Conservation (phyloP, 2,797 vertebrate genomes). For the Triplophysa yarkandensis region DNA sequence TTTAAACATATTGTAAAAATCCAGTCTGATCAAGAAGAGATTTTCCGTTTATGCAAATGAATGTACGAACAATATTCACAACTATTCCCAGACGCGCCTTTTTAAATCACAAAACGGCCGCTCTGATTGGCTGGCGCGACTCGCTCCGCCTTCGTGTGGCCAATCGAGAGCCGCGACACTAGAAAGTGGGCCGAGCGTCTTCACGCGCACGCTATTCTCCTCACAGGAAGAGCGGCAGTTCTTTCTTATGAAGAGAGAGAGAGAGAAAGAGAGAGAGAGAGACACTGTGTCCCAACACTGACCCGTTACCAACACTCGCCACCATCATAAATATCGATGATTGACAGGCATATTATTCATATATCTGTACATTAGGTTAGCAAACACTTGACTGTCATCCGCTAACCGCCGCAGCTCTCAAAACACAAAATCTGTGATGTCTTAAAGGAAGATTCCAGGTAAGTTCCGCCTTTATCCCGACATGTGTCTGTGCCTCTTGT, state of each 20-base stretch:
- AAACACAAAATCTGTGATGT: conserved; percentile 85
- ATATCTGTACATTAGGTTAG: conserved; percentile 61
- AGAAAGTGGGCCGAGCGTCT: conserved; percentile 71
- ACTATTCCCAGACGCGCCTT: no score
- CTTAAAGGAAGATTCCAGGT: conserved; percentile 87
- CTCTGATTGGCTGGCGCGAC: conserved; percentile 45
- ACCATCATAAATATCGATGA: conserved; percentile 74
- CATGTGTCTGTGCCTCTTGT: conserved; percentile 22
- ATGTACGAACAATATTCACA: no score
- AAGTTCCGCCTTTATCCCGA: conserved; percentile 70
- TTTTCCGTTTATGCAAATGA: no score
- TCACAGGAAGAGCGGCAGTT: conserved; percentile 55
- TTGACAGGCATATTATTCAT: conserved; percentile 68
- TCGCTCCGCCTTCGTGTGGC: conserved; percentile 3
- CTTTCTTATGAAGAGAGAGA: conserved; percentile 65
- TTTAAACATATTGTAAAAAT: no score
- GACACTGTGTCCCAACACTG: conserved; percentile 72
- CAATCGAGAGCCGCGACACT: conserved; percentile 72
- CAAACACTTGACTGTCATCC: conserved; percentile 63
- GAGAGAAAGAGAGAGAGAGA: conserved; percentile 13
- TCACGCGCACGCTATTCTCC: conserved; percentile 57
- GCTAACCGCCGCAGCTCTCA: conserved; percentile 77
- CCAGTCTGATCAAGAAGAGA: no score
- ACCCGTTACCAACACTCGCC: conserved; percentile 77
- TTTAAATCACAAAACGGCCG: conserved; percentile 65